A percentile compares a stretch with the other conserved stretches of the same genome.
Evolutionary conservation across 2,888 invertebrate genomes (phyloP).

Genomic region (Diarsia rubi): DNA sequence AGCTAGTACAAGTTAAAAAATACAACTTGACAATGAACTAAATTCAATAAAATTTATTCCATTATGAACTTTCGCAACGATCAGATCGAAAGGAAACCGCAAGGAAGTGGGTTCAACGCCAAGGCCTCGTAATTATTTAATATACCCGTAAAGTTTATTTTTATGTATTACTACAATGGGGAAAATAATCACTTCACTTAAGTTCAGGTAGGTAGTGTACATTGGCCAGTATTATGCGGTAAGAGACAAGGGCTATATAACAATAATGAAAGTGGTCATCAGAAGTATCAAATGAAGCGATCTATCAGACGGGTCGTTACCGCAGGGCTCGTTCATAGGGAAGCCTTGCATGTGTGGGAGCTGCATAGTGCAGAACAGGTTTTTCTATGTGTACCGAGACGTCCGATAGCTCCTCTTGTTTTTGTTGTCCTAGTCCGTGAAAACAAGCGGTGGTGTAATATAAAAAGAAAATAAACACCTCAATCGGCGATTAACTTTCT

Average conservation of each 20-base stretch:
- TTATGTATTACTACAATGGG: slow-evolving; percentile 36
- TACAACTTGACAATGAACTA: slow-evolving; percentile 15
- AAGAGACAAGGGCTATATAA: slow-evolving; percentile 72
- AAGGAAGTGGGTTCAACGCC: slow-evolving; percentile 65
- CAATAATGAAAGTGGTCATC: slow-evolving; percentile 75
- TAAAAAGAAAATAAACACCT: slow-evolving; percentile 23
- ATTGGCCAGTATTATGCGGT: slow-evolving; percentile 66
- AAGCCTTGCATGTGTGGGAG: slow-evolving; percentile 89
- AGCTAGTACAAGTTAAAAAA: slow-evolving; percentile 15
- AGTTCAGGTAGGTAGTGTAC: slow-evolving; percentile 11
- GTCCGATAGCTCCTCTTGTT: slow-evolving; percentile 72
- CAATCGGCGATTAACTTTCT: slow-evolving; percentile 11
- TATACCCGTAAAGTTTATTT: slow-evolving; percentile 47
- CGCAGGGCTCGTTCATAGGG: slow-evolving; percentile 81
- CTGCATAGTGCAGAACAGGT: slow-evolving; percentile 82
- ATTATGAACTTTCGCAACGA: slow-evolving; percentile 65
- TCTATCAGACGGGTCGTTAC: slow-evolving; percentile 84
- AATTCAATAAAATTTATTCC: slow-evolving; percentile 42
- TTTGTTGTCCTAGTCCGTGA: slow-evolving; percentile 73
- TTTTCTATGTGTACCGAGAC: slow-evolving; percentile 79
- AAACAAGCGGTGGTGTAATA: slow-evolving; percentile 48
- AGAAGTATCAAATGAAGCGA: slow-evolving; percentile 87
- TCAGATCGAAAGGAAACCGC: slow-evolving; percentile 72
- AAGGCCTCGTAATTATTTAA: slow-evolving; percentile 60
- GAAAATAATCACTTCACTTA: slow-evolving; percentile 36